Base-by-base conservation (phyloP, 2,888 invertebrate species). In the Hypena proboscidalis region DNA sequence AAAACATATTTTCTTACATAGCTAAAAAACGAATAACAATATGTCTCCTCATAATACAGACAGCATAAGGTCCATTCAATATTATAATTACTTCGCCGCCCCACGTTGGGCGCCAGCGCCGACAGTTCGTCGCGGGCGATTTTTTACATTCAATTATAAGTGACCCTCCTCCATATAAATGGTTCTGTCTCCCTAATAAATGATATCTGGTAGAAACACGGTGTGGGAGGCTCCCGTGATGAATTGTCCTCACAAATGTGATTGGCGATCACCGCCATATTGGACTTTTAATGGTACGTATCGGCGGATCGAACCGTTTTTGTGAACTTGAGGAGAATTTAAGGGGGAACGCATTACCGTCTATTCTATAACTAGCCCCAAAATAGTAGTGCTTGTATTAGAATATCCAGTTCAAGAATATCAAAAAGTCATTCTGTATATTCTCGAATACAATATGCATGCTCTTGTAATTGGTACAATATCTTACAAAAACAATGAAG, bases 91-190 rank as follows among this genome's bases (percentile, higher is more conserved):
- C 74, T 80, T 77, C 73, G 61, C 74, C 70, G 68, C 76, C 51
- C 80, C 73, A 67, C 60, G 60, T 59, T 70, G 75, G 75, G 74
- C 67, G 70, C 69, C 75, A 83, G 29, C 25, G 7, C 23, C 8
- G 8, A 14, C 26, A 7, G 22, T 23, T 22, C 29, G 7, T 20
- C 22, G 74, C 75, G 71, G 78, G 64, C 80, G 74, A 86, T 88
- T 89, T 87, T 89, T 88, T 85, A 83, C 83, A 85, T 87, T 87
- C 86, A 88, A 89, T 90, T 86, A 89, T 78, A 75, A 74, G 68
- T 83, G 79, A 79, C 87, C 85, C 81, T 80, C 76, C 74, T 77
- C 14, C 81, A 80, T 84, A 89, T 88, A 86, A 87, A 89, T 89
- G 84, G 84, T 76, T 82, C 80, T 83, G 84, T 85, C 83, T 70